Percentiles rank a stretch among this genome's conserved stretches.
Conservation (phyloP, 2,888 invertebrate species). For the Clanis bilineata region DNA sequence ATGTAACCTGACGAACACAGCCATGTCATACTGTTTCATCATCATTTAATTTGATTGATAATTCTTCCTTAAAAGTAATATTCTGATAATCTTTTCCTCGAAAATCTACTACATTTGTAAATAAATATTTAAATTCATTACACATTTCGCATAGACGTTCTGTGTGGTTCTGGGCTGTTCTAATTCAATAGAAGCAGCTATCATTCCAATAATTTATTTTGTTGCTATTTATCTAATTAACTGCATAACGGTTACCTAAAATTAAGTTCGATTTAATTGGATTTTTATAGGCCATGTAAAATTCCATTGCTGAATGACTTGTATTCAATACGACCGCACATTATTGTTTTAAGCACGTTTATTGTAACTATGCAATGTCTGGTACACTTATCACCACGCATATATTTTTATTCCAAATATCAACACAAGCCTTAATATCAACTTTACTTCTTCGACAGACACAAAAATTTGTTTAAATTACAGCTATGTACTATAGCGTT, state of each 20-base stretch:
- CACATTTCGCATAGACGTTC: too few species aligned
- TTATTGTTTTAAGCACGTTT: neutral
- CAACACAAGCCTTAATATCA: neutral
- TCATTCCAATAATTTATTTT: neutral
- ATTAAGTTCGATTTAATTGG: neutral
- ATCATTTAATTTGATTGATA: too few species aligned
- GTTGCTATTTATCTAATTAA: neutral
- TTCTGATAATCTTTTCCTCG: too few species aligned
- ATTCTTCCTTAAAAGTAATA: too few species aligned
- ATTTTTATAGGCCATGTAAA: neutral
- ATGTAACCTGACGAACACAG: neutral
- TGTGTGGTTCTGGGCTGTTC: too few species aligned
- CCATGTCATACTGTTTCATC: neutral
- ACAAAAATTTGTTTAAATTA: neutral
- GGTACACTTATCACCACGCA: neutral
- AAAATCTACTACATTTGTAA: too few species aligned
- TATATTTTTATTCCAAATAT: neutral
- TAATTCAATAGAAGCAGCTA: neutral
- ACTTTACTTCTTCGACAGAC: neutral
- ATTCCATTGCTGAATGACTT: neutral
- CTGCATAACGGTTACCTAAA: neutral
- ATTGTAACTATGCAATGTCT: neutral
- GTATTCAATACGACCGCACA: neutral
- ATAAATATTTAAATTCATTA: too few species aligned
- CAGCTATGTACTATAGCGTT: constrained; percentile 17